A percentile compares a stretch with the other conserved stretches of the same genome.
phyloP scores from a whole-genome alignment of 1,140 invertebrate genomes.

The Drosophila littoralis region DNA sequence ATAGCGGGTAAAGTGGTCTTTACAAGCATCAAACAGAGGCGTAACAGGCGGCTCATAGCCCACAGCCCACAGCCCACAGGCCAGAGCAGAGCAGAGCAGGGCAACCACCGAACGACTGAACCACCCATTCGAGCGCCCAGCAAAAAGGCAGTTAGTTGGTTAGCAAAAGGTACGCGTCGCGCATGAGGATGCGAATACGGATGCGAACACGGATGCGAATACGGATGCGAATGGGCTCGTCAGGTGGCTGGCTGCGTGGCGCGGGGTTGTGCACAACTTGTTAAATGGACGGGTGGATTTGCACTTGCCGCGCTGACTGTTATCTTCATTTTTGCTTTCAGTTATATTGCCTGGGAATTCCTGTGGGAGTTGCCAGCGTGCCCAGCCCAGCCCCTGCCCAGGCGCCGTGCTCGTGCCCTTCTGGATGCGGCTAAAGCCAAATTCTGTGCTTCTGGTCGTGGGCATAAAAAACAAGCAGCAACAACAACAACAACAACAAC shows the following conservation, averaged over 20 bases:
- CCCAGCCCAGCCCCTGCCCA: neutral
- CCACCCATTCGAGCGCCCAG: constrained; percentile 46
- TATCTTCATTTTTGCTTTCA: constrained; percentile 84
- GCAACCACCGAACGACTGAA: neutral
- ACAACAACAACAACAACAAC: constrained; percentile 30
- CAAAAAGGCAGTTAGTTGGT: constrained; percentile 81
- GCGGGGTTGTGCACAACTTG: constrained; percentile 58
- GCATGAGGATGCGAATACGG: constrained; percentile 11
- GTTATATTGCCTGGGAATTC: constrained; percentile 84
- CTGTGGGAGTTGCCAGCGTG: constrained; percentile 64
- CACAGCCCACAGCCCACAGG: too few relatives aligned
- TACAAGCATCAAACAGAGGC: constrained; percentile 79
- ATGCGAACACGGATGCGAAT: constrained; percentile 1
- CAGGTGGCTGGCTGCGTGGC: constrained; percentile 21
- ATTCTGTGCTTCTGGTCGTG: constrained; percentile 56
- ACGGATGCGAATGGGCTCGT: constrained; percentile 15
- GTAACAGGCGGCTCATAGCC: constrained; percentile 27
- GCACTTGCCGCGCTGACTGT: constrained; percentile 82
- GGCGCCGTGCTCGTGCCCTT: neutral
- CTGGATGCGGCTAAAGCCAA: constrained; percentile 61
- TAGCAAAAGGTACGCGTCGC: constrained; percentile 48
- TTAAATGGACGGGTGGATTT: constrained; percentile 84
- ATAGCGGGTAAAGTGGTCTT: constrained; percentile 84
- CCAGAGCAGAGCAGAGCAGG: too few relatives aligned
- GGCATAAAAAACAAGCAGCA: constrained; percentile 75